A percentile compares a stretch with the other conserved stretches of the same genome.
phyloP scores from a whole-genome alignment of 2,113 vertebrate species.

The Misgurnus mizolepis region DNA sequence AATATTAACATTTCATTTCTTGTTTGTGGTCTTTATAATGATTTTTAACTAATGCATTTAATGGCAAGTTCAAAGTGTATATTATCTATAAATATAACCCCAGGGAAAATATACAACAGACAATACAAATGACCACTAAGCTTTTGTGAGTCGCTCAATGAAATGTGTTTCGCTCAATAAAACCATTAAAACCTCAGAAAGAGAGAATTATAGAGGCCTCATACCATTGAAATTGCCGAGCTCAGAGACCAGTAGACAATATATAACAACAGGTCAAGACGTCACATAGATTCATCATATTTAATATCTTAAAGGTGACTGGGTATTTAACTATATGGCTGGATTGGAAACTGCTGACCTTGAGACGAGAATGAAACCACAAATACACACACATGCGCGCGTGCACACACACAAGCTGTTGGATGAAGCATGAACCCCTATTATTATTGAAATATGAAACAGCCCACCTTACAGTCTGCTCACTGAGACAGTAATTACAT shows the following conservation, averaged over 20 bases:
- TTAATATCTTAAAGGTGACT: slow-evolving; percentile 24
- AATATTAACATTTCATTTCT: background rate
- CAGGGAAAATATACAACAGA: slow-evolving; percentile 17
- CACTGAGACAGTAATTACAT: slow-evolving; percentile 15
- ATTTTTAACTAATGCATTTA: slow-evolving; percentile 21
- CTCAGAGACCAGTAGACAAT: background rate
- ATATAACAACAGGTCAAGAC: background rate
- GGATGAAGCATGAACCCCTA: slow-evolving; percentile 20
- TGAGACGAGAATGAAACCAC: background rate
- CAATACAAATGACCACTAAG: background rate
- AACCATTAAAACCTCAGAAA: slow-evolving; percentile 22
- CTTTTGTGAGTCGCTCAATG: slow-evolving; percentile 8
- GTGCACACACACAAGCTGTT: background rate
- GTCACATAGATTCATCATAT: slow-evolving; percentile 3
- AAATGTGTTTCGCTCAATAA: slow-evolving; percentile 39
- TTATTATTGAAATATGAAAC: slow-evolving; percentile 25
- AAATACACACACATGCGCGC: no score
- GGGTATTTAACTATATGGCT: background rate
- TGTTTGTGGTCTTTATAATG: background rate
- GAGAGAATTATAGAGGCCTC: slow-evolving; percentile 17
- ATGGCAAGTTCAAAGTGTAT: background rate
- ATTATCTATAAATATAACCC: background rate
- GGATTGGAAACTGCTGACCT: slow-evolving; percentile 22
- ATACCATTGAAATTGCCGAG: background rate
- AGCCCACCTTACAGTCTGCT: background rate